Base-by-base conservation (phyloP, 2,797 vertebrate species). In the Odontamblyopus rebecca region DNA sequence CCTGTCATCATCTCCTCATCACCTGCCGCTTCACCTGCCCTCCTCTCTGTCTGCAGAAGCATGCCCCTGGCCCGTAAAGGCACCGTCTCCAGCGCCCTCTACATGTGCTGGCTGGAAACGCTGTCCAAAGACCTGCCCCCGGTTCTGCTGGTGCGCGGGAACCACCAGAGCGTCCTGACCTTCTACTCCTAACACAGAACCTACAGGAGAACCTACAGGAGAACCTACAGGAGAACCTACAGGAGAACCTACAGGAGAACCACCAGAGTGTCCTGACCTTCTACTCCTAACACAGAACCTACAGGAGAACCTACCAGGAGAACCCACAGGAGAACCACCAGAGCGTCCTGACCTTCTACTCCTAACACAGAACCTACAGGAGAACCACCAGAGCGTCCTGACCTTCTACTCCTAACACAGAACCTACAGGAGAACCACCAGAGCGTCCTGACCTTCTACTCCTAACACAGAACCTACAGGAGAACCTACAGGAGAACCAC, bases 91-190 rank as follows among this genome's bases (percentile, higher is more conserved):
- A 98, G 96, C 75, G 96, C 96, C 0, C 92, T 98, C 41, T 99
- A 99, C 85, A 98, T 99, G 97, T 96, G 96, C 51, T 99, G 97
- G 97, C 79, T 98, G 89, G 97, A 99, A 84, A 95, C 93, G 4
- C 90, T 99, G 11, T 95, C 97, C 70, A 96, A 94, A 87, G 96
- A 96, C 70, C 92, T 98, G 27, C 97, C 97, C 1, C 97, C 97
- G 0, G 89, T 97, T 80, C 95, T 98, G 19, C 93, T 99, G 64
- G 97, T 99, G 38, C 93, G 97, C 82, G 97, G 97, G 69, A 99
- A 99, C 89, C 97, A 99, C 80, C 97, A 99, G 94, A 99, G 98
- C 0, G 97, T 98, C 74, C 96, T 99, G 75, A 99, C 98, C 75
- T 99, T 99, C 90, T 98, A 99, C 89, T 99, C 97, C 5, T 99